phyloP scores from a whole-genome alignment of 2,113 vertebrate species.

The Trinectes maculatus region DNA sequence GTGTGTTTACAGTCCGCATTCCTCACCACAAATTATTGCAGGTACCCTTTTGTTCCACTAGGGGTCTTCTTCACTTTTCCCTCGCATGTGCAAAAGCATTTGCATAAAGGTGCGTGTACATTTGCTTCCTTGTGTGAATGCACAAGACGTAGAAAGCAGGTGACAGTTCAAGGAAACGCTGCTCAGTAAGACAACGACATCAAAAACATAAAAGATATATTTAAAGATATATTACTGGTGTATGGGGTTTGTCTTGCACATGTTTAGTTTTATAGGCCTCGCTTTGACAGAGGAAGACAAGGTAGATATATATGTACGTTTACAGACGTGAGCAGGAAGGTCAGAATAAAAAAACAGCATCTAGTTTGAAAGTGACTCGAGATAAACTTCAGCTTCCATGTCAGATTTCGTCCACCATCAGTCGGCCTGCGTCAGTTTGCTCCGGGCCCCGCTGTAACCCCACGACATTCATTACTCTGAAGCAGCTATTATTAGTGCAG shows the following conservation, averaged over 20 bases:
- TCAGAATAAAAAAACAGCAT: neutral
- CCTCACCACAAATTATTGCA: no score
- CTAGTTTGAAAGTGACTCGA: neutral
- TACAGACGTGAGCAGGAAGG: neutral
- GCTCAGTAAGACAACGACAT: no score
- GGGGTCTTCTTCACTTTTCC: no score
- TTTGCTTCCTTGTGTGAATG: neutral
- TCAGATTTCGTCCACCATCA: conserved; percentile 2
- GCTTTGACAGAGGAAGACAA: neutral
- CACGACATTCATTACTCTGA: conserved; percentile 56
- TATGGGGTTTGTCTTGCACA: no score
- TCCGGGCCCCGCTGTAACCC: conserved; percentile 45
- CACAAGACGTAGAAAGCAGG: no score
- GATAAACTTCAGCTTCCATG: conserved; percentile 4
- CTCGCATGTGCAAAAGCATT: no score
- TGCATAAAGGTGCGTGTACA: neutral
- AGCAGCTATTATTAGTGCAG: conserved; percentile 72
- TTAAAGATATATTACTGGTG: no score
- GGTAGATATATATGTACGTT: neutral
- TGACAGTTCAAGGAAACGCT: neutral
- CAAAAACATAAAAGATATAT: no score
- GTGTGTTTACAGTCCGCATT: no score
- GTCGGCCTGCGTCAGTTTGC: conserved; percentile 13
- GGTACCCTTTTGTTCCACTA: no score
- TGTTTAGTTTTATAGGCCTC: no score